These are phyloP conservation scores for Antheraea mylitta DNA, from an alignment of 1,140 invertebrate species.

Conservation along the genomic window DNA sequence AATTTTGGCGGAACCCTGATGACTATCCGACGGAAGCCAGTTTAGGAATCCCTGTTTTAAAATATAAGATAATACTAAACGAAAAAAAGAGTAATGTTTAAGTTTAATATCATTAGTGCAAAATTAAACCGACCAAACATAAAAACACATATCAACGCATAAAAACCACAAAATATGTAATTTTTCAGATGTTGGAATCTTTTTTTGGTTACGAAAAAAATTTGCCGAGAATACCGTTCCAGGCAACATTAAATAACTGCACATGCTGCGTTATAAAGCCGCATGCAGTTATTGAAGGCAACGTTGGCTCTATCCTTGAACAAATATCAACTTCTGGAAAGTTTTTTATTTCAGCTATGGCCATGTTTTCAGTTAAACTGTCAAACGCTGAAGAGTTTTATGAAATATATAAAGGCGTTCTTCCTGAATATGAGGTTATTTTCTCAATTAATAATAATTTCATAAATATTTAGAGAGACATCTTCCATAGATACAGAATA, in stretches of 20 bases:
- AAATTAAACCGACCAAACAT: background rate
- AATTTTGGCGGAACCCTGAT: too few species aligned
- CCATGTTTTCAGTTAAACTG: slow-evolving; percentile 88
- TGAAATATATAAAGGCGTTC: slow-evolving; percentile 94
- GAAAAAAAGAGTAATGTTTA: too few species aligned
- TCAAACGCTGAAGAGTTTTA: slow-evolving; percentile 93
- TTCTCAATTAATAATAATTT: slow-evolving; percentile 11
- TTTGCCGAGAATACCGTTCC: slow-evolving; percentile 70
- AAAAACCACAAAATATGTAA: background rate
- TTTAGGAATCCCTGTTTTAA: too few species aligned
- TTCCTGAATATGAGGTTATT: slow-evolving; percentile 87
- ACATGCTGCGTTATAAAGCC: slow-evolving; percentile 96
- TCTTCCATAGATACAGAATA: too few species aligned
- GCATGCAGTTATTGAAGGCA: slow-evolving; percentile 88
- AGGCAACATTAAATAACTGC: slow-evolving; percentile 83
- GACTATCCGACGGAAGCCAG: too few species aligned
- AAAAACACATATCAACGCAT: background rate
- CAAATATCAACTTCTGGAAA: slow-evolving; percentile 85
- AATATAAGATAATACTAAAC: too few species aligned
- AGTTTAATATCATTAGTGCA: too few species aligned
- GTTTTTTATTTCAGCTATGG: slow-evolving; percentile 89
- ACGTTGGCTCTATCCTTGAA: slow-evolving; percentile 86
- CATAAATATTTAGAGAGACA: background rate
- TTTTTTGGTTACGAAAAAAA: slow-evolving; percentile 80
- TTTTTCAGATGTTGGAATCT: slow-evolving; percentile 80